Base-by-base conservation (phyloP, 2,888 invertebrate genomes). In the Habrosyne pyritoides region DNA sequence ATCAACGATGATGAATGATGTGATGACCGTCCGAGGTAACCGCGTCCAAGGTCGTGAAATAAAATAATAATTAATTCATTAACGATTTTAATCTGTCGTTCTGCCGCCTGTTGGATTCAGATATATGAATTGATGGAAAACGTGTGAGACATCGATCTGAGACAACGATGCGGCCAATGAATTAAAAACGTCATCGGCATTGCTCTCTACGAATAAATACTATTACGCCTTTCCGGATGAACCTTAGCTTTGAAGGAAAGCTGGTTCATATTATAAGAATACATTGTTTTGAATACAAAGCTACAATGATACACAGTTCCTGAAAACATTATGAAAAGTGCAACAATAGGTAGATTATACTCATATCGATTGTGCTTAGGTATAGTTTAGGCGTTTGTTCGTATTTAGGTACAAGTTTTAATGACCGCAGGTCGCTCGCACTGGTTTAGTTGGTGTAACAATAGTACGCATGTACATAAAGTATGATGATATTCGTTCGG, bases 41-140 rank as follows among this genome's bases (percentile, higher is more conserved):
- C 87, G 81, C 82, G 63, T 68, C 68, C 87, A 91, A 91, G 91
- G 91, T 83, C 87, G 87, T 79, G 69, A 61, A 71, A 89, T 84
- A 88, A 86, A 83, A 81, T 79, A 70, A 79, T 83, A 85, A 84
- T 87, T 86, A 85, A 83, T 79, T 84, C 77, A 76, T 78, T 72
- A 74, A 63, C 60, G 59, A 58, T 50, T 50, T 50, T 50, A 50
- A 50, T 61, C 71, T 26, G 46, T 50, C 18, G 28, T n/a, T n/a
- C n/a, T n/a, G n/a, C n/a, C n/a, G n/a, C n/a, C n/a, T n/a, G n/a
- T n/a, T n/a, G n/a, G n/a, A n/a, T n/a, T n/a, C n/a, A n/a, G n/a
- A n/a, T n/a, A n/a, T n/a, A n/a, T n/a, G n/a, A n/a, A n/a, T n/a
- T n/a, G n/a, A n/a, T n/a, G n/a, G n/a, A n/a, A n/a, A n/a, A n/a